Conservation (phyloP, 2,888 invertebrate species). For the Drosophila longiperda region DNA sequence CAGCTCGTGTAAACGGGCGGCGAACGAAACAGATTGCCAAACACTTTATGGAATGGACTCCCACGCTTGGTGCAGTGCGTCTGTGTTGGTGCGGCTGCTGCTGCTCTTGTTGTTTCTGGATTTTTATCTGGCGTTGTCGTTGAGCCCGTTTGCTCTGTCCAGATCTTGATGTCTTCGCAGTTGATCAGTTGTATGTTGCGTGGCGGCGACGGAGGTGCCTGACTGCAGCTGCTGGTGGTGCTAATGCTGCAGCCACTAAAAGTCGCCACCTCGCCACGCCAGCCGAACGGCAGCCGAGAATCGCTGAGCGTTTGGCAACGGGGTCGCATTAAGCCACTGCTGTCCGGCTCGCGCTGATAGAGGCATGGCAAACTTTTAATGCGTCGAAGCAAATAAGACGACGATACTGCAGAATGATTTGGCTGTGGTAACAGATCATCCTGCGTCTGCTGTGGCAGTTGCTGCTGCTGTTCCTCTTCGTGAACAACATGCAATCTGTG, state of each 20-base stretch:
- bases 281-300: constrained; percentile 34
- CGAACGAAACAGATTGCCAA: constrained; percentile 79
- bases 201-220: constrained; percentile 24
- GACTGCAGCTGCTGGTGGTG: constrained; percentile 42
- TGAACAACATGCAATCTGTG: constrained; percentile 58
- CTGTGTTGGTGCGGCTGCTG: constrained; percentile 12
- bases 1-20: constrained; percentile 79
- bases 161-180: constrained; percentile 84
- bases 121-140: constrained; percentile 4
- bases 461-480: constrained; percentile 46
- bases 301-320: constrained; percentile 66
- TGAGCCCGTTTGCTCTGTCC: constrained; percentile 79
- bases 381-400: constrained; percentile 42
- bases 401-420: background rate
- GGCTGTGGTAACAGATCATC: background rate
- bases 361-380: constrained; percentile 61
- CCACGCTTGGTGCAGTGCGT: constrained; percentile 46
- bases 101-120: background rate
- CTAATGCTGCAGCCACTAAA: constrained; percentile 42
- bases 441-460: constrained; percentile 1
- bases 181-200: constrained; percentile 81
- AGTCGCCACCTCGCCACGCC: constrained; percentile 21
- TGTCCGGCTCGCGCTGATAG: background rate
- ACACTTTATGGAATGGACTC: constrained; percentile 76
- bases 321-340: constrained; percentile 18